These are phyloP conservation scores for Drosophila lacertosa DNA, from an alignment of 1,140 invertebrate genomes.

Conservation along the genomic window DNA sequence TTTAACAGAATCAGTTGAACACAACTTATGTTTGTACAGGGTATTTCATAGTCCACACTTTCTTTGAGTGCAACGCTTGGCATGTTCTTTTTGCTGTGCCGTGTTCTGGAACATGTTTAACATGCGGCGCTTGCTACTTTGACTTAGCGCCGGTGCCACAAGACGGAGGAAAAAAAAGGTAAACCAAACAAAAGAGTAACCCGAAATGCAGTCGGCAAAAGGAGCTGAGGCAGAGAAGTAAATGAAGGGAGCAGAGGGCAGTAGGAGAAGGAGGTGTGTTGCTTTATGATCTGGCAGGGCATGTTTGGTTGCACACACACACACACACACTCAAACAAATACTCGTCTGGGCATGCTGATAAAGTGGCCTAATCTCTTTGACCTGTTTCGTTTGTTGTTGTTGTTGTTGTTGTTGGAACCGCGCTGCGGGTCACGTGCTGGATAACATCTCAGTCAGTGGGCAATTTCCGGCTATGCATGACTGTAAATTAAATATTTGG, in stretches of 20 bases:
- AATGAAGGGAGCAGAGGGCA: neutral
- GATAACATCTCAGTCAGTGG: slow-evolving; percentile 78
- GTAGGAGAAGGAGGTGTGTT: slow-evolving; percentile 22
- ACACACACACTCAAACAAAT: slow-evolving; percentile 17
- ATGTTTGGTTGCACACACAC: slow-evolving; percentile 31
- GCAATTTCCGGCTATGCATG: slow-evolving; percentile 69
- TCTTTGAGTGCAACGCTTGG: neutral
- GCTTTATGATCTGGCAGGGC: slow-evolving; percentile 31
- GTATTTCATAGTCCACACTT: slow-evolving; percentile 4
- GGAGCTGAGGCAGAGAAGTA: slow-evolving; percentile 8
- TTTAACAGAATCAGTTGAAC: no score
- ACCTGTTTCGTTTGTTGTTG: slow-evolving; percentile 44
- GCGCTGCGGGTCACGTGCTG: slow-evolving; percentile 68
- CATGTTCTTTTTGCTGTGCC: slow-evolving; percentile 41
- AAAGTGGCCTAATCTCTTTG: slow-evolving; percentile 67
- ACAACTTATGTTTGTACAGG: no score
- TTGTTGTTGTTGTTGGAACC: slow-evolving; percentile 10
- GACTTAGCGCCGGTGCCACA: slow-evolving; percentile 47
- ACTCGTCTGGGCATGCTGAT: slow-evolving; percentile 27
- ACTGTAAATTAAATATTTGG: slow-evolving; percentile 75
- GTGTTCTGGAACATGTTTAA: slow-evolving; percentile 72
- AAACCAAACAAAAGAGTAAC: slow-evolving; percentile 56
- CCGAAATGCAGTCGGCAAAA: slow-evolving; percentile 40
- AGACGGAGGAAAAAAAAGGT: slow-evolving; percentile 36
- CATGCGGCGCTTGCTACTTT: slow-evolving; percentile 72